These are phyloP conservation scores for Antechinus flavipes DNA, from an alignment of 2,113 vertebrate species.

Conservation along the genomic window DNA sequence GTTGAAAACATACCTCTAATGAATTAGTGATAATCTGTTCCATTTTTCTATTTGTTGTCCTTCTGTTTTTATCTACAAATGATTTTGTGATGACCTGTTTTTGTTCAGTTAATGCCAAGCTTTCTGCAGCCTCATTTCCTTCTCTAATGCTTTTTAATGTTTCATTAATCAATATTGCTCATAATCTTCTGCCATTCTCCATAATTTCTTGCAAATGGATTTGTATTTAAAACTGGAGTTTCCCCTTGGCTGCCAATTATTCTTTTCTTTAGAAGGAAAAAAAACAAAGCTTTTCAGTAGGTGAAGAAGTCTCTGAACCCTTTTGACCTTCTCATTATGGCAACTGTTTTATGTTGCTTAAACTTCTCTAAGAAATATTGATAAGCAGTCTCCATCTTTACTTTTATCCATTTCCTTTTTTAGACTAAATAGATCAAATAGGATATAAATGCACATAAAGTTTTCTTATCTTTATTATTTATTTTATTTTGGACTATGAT, in stretches of 20 bases:
- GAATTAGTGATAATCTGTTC: neutral
- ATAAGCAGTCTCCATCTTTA: neutral
- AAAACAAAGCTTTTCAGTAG: neutral
- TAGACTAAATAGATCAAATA: neutral
- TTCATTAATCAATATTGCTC: neutral
- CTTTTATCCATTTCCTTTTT: neutral
- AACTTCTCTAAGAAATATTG: neutral
- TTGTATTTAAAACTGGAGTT: neutral
- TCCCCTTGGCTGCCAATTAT: neutral
- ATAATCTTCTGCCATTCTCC: neutral
- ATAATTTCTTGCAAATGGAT: neutral
- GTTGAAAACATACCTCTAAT: neutral
- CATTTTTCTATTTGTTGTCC: neutral
- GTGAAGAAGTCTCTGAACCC: neutral
- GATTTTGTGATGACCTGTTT: neutral
- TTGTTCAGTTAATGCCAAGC: neutral
- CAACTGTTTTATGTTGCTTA: neutral
- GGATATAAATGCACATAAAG: neutral
- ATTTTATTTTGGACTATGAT: neutral
- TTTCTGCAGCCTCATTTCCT: slow-evolving; percentile 1
- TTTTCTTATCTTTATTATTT: neutral
- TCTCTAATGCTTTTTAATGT: slow-evolving; percentile 3
- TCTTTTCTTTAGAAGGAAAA: neutral
- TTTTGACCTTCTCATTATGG: neutral
- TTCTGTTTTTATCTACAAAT: neutral